Evolutionary conservation across 2,797 vertebrate genomes (phyloP).

Genomic region (Schizopygopsis pylzovi): DNA sequence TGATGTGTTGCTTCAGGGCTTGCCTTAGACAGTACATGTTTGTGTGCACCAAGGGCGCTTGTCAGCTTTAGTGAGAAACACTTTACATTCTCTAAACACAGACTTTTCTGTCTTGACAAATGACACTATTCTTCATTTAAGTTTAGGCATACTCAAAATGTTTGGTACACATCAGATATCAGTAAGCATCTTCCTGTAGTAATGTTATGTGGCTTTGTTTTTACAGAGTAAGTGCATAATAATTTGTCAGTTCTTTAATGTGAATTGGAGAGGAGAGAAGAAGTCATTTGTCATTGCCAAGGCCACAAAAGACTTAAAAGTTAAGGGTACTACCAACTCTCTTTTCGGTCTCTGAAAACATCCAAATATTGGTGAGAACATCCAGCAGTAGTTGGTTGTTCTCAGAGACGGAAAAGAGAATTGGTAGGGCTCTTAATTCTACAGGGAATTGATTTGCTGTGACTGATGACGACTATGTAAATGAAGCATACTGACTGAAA

Average conservation of each 20-base stretch:
- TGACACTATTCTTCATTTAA: slow-evolving; percentile 18
- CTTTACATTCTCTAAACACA: slow-evolving; percentile 17
- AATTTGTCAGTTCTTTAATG: background rate
- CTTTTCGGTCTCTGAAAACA: background rate
- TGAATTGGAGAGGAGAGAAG: background rate
- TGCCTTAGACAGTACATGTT: background rate
- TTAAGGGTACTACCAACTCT: background rate
- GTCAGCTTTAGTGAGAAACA: slow-evolving; percentile 23
- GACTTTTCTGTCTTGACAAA: background rate
- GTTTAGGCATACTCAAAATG: background rate
- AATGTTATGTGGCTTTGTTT: background rate
- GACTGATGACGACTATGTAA: background rate
- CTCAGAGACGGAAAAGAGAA: background rate
- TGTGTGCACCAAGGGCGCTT: background rate
- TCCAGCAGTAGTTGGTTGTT: background rate
- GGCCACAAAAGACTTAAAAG: background rate
- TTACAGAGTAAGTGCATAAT: background rate
- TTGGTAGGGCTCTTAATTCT: background rate
- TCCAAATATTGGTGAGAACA: background rate
- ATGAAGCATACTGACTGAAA: background rate
- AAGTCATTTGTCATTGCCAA: background rate
- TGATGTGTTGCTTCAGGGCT: slow-evolving; percentile 29
- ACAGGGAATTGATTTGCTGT: background rate
- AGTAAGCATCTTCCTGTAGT: background rate
- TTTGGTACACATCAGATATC: background rate